Percentiles rank a stretch among this genome's conserved stretches.
phyloP scores from a whole-genome alignment of 2,888 invertebrate species.

The Caenorhabditis sp. region DNA sequence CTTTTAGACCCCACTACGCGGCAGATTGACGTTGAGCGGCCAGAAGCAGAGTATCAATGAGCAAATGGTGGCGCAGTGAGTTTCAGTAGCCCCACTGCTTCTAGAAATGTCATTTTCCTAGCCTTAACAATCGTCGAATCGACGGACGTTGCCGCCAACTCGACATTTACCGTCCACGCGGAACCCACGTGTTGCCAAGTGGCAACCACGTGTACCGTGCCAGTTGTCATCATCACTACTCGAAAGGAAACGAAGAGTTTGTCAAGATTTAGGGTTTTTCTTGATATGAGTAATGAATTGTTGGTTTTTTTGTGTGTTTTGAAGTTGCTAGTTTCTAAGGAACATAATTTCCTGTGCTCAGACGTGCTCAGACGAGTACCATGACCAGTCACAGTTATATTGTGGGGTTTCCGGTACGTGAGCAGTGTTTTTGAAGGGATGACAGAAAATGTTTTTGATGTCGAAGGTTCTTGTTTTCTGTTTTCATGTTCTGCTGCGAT shows the following conservation, averaged over 20 bases:
- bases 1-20: conserved; percentile 38
- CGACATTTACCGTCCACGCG: conserved; percentile 34
- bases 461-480: too few species aligned
- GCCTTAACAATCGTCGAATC: conserved; percentile 15
- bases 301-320: too few species aligned
- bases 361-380: too few species aligned
- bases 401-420: too few species aligned
- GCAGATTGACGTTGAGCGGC: background rate
- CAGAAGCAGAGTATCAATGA: conserved; percentile 15
- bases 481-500: too few species aligned
- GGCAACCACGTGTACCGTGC: conserved; percentile 30
- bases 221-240: conserved; percentile 48
- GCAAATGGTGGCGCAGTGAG: conserved; percentile 37
- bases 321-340: too few species aligned
- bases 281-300: too few species aligned
- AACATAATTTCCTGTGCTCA: too few species aligned
- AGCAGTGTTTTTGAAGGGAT: too few species aligned
- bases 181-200: conserved; percentile 12
- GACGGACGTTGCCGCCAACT: conserved; percentile 39
- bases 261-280: conserved; percentile 38
- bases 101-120: conserved; percentile 1
- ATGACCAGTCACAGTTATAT: too few species aligned
- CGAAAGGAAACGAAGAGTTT: conserved; percentile 41
- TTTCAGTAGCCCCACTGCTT: background rate
- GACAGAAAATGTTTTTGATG: too few species aligned